Percentiles rank a stretch among this genome's conserved stretches.
These are phyloP conservation scores for Hexactinellida sp. DNA, from an alignment of 37 sponge, comb jelly and placozoan species.

Conservation along the genomic window DNA sequence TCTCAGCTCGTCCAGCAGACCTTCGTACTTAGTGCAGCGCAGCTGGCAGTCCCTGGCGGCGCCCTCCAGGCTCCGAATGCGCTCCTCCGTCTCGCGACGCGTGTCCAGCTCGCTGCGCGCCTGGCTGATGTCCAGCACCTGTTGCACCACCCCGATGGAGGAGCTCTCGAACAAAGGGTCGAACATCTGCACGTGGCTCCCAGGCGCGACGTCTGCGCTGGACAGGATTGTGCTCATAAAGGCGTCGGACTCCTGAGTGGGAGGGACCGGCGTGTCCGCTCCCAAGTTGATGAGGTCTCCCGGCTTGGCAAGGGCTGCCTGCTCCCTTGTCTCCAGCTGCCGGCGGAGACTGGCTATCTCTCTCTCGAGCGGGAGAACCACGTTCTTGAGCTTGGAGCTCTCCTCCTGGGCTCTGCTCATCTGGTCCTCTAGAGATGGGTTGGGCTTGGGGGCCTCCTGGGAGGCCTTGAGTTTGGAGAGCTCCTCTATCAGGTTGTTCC, in stretches of 20 bases:
- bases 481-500: background rate
- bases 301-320: background rate
- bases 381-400: background rate
- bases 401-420: conserved; percentile 6
- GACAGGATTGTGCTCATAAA: background rate
- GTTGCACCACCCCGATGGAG: background rate
- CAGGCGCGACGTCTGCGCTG: background rate
- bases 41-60: background rate
- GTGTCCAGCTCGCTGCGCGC: background rate
- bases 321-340: background rate
- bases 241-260: background rate
- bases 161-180: background rate
- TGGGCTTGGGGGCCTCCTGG: background rate
- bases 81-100: background rate
- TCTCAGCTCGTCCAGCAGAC: background rate
- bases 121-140: conserved; percentile 7
- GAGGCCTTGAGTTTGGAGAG: background rate
- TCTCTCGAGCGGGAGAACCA: background rate
- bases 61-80: background rate
- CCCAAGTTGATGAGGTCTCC: background rate
- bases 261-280: background rate
- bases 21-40: background rate
- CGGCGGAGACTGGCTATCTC: background rate
- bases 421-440: background rate
- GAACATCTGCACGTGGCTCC: background rate